Conservation (phyloP, 2,888 invertebrate genomes). For the Acanthosepion pharaonis region DNA sequence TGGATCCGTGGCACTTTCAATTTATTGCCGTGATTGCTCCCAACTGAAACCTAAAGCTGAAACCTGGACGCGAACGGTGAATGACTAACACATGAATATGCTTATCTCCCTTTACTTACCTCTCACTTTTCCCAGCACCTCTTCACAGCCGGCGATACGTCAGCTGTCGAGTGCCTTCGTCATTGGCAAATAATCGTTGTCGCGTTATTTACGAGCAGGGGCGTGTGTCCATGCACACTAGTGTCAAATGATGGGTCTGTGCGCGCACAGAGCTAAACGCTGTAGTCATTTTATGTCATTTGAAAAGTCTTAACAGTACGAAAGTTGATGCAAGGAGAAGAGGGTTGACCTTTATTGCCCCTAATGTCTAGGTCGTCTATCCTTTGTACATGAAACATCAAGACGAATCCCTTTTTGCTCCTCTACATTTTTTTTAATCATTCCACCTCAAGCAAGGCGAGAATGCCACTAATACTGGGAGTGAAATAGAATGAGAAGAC, state of each 20-base stretch:
- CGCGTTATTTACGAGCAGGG: not conserved
- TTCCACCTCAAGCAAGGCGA: too few relatives aligned
- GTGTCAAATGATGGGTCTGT: not conserved
- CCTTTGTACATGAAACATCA: too few relatives aligned
- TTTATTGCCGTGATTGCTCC: not conserved
- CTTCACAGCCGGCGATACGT: not conserved
- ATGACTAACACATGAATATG: not conserved
- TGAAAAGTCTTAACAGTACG: not conserved
- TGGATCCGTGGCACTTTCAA: not conserved
- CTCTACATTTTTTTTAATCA: too few relatives aligned
- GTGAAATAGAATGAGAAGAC: too few relatives aligned
- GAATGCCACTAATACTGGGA: too few relatives aligned
- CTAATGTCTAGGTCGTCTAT: too few relatives aligned
- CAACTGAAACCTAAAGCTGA: not conserved
- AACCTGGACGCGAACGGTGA: not conserved
- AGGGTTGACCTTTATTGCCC: too few relatives aligned
- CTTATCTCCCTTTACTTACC: not conserved
- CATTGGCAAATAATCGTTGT: not conserved
- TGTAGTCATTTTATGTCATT: not conserved
- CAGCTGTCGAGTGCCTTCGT: not conserved
- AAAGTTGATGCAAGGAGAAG: not conserved
- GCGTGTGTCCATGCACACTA: too few relatives aligned
- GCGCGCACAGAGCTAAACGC: not conserved
- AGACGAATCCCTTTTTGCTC: too few relatives aligned
- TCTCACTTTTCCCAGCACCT: not conserved